Base-by-base conservation (phyloP, 2,888 invertebrate species). In the Meiosimyza platycephala region DNA sequence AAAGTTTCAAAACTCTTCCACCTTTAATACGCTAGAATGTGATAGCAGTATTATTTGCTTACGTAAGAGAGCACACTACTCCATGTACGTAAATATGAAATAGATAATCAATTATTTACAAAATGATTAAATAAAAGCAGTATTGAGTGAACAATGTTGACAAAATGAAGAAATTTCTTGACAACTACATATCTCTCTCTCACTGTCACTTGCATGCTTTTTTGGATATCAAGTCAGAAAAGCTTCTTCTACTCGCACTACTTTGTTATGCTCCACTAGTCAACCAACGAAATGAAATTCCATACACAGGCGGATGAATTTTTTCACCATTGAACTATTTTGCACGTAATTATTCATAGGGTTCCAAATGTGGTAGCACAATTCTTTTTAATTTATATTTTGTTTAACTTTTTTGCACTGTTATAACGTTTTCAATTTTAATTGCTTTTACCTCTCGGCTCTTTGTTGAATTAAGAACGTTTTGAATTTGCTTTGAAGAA, bases 301-400 rank as follows among this genome's bases (percentile, higher is more conserved):
- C 68, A 52, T 28, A 67, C 54, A 64, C 54, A 47, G 40, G 16
- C 48, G 57, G 55, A 18, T 67, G 55, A 55, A 57, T 67, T 57
- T 22, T 48, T 67, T 57, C 54, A 64, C 67, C 60, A 70, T 60
- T 52, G 16, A 51, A 51, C 48, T 50, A 33, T 60, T 60, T 60
- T 69, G 52, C 51, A 70, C 69, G 62, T 70, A 70, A 70, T 64
- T 64, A 51, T 70, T 62, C 69, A 16, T 40, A 9, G 67, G 57
- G 68, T 59, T 47, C 59, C n/a, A 50, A 64, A 50, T 64, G 51
- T 28, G 18, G 28, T 48, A 6, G 59, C 48, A 50, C 55, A 40
- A 57, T 68, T 51, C 9, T 9, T 6, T 40, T 28, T 28, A 40
- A 40, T 5, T 40, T 40, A 7, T 40, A 40, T 9, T 40, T 40